Percentiles rank a stretch among this genome's conserved stretches.
Conservation (phyloP, 2,113 vertebrate species). For the Gobio gobio region DNA sequence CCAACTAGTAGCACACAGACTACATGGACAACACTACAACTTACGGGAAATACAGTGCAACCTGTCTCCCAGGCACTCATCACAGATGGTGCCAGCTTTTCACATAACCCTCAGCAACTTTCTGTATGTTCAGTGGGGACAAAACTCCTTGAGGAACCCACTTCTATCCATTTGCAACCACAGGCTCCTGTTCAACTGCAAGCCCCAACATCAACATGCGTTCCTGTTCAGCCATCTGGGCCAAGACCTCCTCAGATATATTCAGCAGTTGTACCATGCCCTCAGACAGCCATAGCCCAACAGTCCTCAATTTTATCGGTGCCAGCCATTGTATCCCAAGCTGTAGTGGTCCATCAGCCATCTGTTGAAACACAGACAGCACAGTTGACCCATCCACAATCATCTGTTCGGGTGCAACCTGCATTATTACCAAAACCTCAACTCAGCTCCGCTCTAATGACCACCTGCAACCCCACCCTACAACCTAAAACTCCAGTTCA, state of each 20-base stretch:
- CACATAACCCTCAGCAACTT: constrained; percentile 70
- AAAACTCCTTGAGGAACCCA: constrained; percentile 79
- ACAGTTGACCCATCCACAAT: constrained; percentile 48
- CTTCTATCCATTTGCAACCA: constrained; percentile 79
- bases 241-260: constrained; percentile 66
- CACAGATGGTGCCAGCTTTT: constrained; percentile 60
- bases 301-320: constrained; percentile 58
- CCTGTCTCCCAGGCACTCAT: constrained; percentile 86
- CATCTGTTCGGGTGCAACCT: constrained; percentile 46
- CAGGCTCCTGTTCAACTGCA: constrained; percentile 68
- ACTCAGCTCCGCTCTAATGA: constrained; percentile 26
- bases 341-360: constrained; percentile 69
- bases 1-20: constrained; percentile 89
- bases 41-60: constrained; percentile 92
- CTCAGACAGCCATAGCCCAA: constrained; percentile 48
- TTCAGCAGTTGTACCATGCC: constrained; percentile 61
- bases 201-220: constrained; percentile 62
- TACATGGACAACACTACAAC: constrained; percentile 94
- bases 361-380: constrained; percentile 61
- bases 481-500: constrained; percentile 28
- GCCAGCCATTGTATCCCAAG: constrained; percentile 63
- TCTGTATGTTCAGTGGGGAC: constrained; percentile 74
- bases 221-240: constrained; percentile 65
- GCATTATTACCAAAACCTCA: constrained; percentile 52
- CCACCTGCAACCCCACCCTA: background rate